Base-by-base conservation (phyloP, 2,797 vertebrate genomes). In the Ceyx erithaca region DNA sequence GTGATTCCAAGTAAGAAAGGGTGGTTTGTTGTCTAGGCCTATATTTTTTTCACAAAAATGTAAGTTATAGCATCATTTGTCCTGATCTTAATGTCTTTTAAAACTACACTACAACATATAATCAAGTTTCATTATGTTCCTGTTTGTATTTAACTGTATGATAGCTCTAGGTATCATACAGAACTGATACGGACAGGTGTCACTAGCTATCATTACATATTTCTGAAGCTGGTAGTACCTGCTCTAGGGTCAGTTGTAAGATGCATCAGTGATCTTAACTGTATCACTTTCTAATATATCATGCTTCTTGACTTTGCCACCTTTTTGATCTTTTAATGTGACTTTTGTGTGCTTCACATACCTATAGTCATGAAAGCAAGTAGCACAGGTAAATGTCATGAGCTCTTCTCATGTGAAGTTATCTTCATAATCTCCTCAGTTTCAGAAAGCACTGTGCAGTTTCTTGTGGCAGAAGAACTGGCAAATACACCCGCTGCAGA, bases 381-480 rank as follows among this genome's bases (percentile, higher is more conserved):
- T 54, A 55, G 15, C 45, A 70, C 40, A n/a, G 75, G 69, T 37
- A 45, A 77, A 84, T 52, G 17, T 52, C 63, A 19, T 33, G 55
- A 76, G 9, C 9, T 31, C 18, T 85, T 61, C 71, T 80, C 31
- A 58, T 83, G 59, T 89, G 61, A 79, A 77, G 51, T 37, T 85
- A 41, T 31, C 26, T 49, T 37, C 93, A 71, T 94, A 79, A 49
- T 80, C 80, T 96, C 63, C 95, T 49, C 82, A 98, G 98, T 98
- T 97, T 98, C 98, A 96, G 97, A 97, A 67, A 98, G 97, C 86
- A 97, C 93, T 57, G 91, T 85, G 87, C 97, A 97, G 90, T 98
- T 98, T 96, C 96, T 98, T 80, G 87, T 96, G 81, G 96, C 97
- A 95, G 98, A 98, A 96, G 95, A 90, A 16, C 90, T 98, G 33